Evolutionary conservation across 2,797 vertebrate genomes (phyloP), one percentile per base, ranked within the genome.

Genomic region (Esox lucius): DNA sequence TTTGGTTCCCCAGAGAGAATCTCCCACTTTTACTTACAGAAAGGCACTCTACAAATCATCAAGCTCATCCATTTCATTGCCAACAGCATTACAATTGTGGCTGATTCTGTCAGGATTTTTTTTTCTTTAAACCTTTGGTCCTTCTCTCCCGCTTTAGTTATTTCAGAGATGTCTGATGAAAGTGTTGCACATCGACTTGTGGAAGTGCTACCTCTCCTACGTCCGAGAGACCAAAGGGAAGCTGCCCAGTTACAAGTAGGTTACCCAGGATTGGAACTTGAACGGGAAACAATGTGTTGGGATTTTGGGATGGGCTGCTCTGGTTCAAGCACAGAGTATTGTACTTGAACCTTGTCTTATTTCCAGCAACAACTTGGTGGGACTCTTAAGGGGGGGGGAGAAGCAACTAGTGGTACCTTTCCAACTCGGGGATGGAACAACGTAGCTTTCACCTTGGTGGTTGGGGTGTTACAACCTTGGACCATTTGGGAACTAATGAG

Each of bases 141-240:
- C 49, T 75, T 8, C 26, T 22, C 67, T 49, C 51, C 35, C 66
- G 86, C 85, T 86, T 75, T 87, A 99, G 98, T 90, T 99, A 83
- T 99, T 99, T 96, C 98, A 99, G 90, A 95, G 98, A 92, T 99
- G 98, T 90, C 95, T 99, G 89, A 99, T 99, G 98, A 99, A 99
- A 92, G 98, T 99, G 85, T 95, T 99, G 85, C 98, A 99, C 93
- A 99, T 99, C 85, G 98, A 99, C 93, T 94, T 99, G 82, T 99
- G 98, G 98, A 99, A 99, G 92, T 99, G 98, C 92, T 99, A 99
- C 87, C 96, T 99, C 90, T 97, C 97, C 26, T 99, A 99, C 84
- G 98, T 99, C 64, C 95, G 98, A 87, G 98, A 99, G 94, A 99
- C 98, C 90, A 99, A 99, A 95, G 98, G 97, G 86, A 99, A 99